A percentile compares a stretch with the other conserved stretches of the same genome.
Evolutionary conservation across 2,888 invertebrate species (phyloP).

Genomic region (Synergus japonicus): DNA sequence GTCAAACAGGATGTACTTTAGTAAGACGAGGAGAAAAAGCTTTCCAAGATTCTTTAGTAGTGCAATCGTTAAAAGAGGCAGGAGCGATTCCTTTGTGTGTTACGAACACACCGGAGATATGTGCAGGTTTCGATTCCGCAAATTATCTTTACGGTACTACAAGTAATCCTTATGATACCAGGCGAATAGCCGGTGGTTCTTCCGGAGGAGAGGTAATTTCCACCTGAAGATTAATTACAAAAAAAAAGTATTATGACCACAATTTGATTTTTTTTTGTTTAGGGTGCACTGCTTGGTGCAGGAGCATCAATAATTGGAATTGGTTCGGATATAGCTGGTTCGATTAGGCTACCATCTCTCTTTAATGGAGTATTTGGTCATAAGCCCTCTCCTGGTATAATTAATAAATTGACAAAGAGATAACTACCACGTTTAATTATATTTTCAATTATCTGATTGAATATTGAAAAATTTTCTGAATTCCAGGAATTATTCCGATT

Average conservation of each 20-base stretch:
- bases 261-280: slow-evolving; percentile 49
- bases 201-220: slow-evolving; percentile 80
- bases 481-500: slow-evolving; percentile 79
- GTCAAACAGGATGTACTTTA: slow-evolving; percentile 70
- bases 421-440: too few species aligned
- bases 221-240: slow-evolving; percentile 6
- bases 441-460: too few species aligned
- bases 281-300: slow-evolving; percentile 86
- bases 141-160: slow-evolving; percentile 82
- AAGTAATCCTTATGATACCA: slow-evolving; percentile 82
- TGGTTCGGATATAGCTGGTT: slow-evolving; percentile 92
- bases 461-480: too few species aligned
- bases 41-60: slow-evolving; percentile 78
- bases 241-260: neutral
- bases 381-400: slow-evolving; percentile 83
- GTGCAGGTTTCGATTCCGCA: slow-evolving; percentile 81
- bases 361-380: slow-evolving; percentile 94
- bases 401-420: neutral
- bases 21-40: slow-evolving; percentile 74
- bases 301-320: slow-evolving; percentile 89
- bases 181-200: slow-evolving; percentile 82
- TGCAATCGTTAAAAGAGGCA: slow-evolving; percentile 78
- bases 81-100: slow-evolving; percentile 82
- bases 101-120: slow-evolving; percentile 83
- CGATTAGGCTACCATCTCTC: slow-evolving; percentile 90